These are phyloP conservation scores for Diplodus puntazzo DNA, from an alignment of 2,797 vertebrate species.

Conservation along the genomic window DNA sequence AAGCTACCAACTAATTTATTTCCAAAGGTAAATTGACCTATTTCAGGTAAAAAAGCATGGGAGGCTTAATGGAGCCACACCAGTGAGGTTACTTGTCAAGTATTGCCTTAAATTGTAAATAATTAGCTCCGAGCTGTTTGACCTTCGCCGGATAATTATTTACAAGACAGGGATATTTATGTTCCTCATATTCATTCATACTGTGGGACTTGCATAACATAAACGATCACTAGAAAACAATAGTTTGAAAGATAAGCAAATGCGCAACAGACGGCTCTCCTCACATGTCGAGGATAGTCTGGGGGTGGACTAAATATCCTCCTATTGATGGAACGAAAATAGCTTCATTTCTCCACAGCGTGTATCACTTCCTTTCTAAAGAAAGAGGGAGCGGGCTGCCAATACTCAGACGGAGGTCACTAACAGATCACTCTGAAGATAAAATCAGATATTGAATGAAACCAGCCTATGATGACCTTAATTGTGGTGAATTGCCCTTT, in stretches of 20 bases:
- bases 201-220: slow-evolving; percentile 30
- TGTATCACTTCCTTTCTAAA: slow-evolving; percentile 53
- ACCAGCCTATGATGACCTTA: background rate
- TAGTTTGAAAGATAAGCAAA: slow-evolving; percentile 75
- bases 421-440: background rate
- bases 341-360: slow-evolving; percentile 43
- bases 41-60: background rate
- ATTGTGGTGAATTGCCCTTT: background rate
- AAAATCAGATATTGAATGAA: background rate
- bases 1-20: background rate
- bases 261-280: slow-evolving; percentile 39
- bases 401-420: background rate
- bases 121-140: slow-evolving; percentile 42
- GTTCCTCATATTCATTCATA: slow-evolving; percentile 29
- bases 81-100: background rate
- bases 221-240: slow-evolving; percentile 66
- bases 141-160: slow-evolving; percentile 46
- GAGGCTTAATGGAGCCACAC: background rate
- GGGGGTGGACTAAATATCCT: slow-evolving; percentile 76
- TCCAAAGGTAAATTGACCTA: background rate
- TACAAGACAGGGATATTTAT: slow-evolving; percentile 34
- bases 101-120: slow-evolving; percentile 23
- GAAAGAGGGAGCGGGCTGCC: slow-evolving; percentile 17
- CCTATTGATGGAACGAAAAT: slow-evolving; percentile 74
- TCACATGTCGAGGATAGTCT: slow-evolving; percentile 37